Base-by-base conservation (phyloP, 2,888 invertebrate species). In the Leptogaster cylindrica region DNA sequence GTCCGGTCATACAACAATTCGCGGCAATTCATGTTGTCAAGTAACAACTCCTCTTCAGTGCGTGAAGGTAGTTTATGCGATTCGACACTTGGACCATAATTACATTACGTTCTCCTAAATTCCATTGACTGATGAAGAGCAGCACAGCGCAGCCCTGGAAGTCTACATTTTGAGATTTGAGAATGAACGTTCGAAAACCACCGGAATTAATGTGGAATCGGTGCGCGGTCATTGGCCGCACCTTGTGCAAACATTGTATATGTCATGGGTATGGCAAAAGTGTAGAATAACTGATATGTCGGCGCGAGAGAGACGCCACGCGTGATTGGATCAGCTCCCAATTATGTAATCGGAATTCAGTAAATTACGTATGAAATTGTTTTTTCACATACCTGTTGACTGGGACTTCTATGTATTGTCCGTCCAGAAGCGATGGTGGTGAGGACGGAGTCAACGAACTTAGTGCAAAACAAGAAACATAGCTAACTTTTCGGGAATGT, bases 401-500 rank as follows among this genome's bases (percentile, higher is more conserved):
- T 61, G 44, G 41, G 61, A 61, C 61, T 61, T n/a, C 61, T 61
- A 44, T 61, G 44, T 61, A 61, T 61, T 61, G 61, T 61, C 61
- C 27, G 48, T 61, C 61, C 61, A 33, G 41, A 39, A 41, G 39
- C 61, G 61, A 61, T 61, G 41, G 33, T 16, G 39, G 63, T 18
- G 66, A 51, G 36, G 27, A 52, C 18, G 36, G 46, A 68, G 68
- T 68, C 65, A 68, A 68, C 58, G 65, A 68, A 65, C 68, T 65
- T 41, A 20, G 58, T 50, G 48, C 48, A 50, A 50, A 65, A 65
- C 55, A 65, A 65, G 65, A 65, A 65, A 65, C 68, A 69, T 70
- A 58, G 61, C 44, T 68, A 68, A 68, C 71, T 72, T 72, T 73
- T 69, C 69, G 73, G 71, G 72, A 73, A 73, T 73, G 73, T 72